Conservation (phyloP, 1,140 invertebrate species). For the Lutraria rhynchaena region DNA sequence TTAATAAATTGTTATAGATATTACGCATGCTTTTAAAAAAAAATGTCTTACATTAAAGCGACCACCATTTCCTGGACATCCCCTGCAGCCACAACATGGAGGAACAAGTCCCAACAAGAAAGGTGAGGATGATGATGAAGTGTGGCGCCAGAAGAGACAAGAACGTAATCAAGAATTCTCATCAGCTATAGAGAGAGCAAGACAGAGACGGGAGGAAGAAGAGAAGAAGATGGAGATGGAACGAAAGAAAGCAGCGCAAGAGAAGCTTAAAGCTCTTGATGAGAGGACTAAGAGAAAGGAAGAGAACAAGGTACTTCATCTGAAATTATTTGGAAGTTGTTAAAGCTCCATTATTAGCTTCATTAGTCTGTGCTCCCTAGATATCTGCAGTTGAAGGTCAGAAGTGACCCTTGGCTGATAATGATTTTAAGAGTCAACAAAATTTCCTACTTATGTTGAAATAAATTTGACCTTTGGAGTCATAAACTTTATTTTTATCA, state of each 20-base stretch:
- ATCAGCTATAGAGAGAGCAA: constrained; percentile 88
- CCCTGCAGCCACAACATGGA: constrained; percentile 35
- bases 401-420: no score
- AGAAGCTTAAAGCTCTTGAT: constrained; percentile 86
- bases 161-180: constrained; percentile 87
- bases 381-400: no score
- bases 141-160: constrained; percentile 88
- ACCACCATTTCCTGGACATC: constrained; percentile 69
- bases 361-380: no score
- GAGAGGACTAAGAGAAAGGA: constrained; percentile 83
- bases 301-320: constrained; percentile 67
- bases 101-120: constrained; percentile 57
- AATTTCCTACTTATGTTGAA: no score
- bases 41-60: constrained; percentile 32
- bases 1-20: background rate
- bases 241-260: constrained; percentile 83
- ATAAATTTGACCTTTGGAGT: no score
- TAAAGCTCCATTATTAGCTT: no score
- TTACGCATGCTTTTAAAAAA: background rate
- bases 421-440: no score
- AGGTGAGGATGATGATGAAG: constrained; percentile 87
- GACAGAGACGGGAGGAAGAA: constrained; percentile 90
- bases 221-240: constrained; percentile 88
- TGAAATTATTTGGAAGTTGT: no score
- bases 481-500: no score